A percentile compares a stretch with the other conserved stretches of the same genome.
Conservation (phyloP, 2,888 invertebrate species). For the Macrophya annulata region DNA sequence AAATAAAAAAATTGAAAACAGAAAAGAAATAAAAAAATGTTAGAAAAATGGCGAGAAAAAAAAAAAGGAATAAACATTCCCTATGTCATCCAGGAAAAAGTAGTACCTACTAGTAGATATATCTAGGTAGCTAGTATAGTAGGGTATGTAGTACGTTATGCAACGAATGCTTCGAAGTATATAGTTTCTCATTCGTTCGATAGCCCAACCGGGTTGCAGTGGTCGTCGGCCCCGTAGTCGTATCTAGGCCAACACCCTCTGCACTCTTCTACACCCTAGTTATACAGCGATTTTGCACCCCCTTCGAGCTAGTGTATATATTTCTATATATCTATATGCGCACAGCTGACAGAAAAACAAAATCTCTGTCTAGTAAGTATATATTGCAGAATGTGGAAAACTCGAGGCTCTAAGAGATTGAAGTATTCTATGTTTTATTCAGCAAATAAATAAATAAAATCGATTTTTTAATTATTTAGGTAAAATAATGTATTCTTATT, state of each 20-base stretch:
- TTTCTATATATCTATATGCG: conserved; percentile 2
- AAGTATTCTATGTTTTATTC: background rate
- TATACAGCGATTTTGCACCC: conserved; percentile 33
- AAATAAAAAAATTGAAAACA: too few relatives aligned
- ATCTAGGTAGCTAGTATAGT: too few relatives aligned
- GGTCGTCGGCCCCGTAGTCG: conserved; percentile 74
- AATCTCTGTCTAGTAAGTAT: background rate
- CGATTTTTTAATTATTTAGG: background rate
- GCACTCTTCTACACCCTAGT: conserved; percentile 28
- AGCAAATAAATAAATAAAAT: background rate
- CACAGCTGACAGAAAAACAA: conserved; percentile 7
- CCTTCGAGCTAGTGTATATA: conserved; percentile 6
- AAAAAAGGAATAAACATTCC: background rate
- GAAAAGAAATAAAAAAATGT: background rate
- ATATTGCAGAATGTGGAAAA: background rate
- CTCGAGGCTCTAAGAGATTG: background rate
- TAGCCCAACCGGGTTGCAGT: conserved; percentile 73
- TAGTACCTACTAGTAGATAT: background rate
- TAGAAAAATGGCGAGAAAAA: background rate
- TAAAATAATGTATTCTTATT: background rate
- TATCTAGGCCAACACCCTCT: conserved; percentile 73
- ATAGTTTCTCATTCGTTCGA: conserved; percentile 70
- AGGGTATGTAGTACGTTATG: conserved; percentile 18
- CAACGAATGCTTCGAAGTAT: conserved; percentile 31
- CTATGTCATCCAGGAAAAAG: background rate